Base-by-base conservation (phyloP, 2,888 invertebrate genomes). In the Lasioglossum marginatum region DNA sequence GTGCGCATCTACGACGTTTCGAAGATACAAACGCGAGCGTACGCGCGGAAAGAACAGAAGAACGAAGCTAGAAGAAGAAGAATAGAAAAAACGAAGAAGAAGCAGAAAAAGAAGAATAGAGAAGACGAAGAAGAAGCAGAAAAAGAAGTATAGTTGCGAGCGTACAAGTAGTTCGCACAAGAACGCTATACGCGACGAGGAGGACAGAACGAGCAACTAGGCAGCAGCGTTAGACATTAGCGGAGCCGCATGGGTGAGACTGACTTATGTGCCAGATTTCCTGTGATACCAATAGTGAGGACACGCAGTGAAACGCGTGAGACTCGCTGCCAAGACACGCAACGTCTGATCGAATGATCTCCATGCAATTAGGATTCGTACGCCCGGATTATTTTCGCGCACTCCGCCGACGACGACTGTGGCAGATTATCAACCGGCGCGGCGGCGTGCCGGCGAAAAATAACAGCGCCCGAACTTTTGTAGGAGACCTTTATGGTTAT, bases 251-350 rank as follows among this genome's bases (percentile, higher is more conserved):
- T 79, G 80, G 85, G 83, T 90, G 90, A 91, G 90, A 91, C 91
- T 87, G 90, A 90, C 86, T 88, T 87, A 91, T 81, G 88, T 89
- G 91, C 87, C 89, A 90, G 90, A 90, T 90, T 91, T 88, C 86
- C 88, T 87, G 90, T 71, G 86, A 86, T 87, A 86, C 87, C 82
- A 77, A 86, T 87, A 80, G 83, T 86, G 80, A 85, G 82, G 82
- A 89, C 87, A 86, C 77, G 81, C 85, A 70, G 91, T 88, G 87
- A 84, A 86, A 89, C 83, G 86, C 87, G 86, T 75, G 74, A 70
- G 82, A 74, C 70, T 48, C 77, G 68, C 88, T 88, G 88, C 89
- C 88, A 89, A 90, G 81, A 85, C 84, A 78, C 78, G 88, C 80
- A 79, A 87, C 31, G 77, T 82, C 68, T 79, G 84, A 85, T 85